Conservation (phyloP, 2,888 invertebrate species). For the Eutolmus rufibarbis region DNA sequence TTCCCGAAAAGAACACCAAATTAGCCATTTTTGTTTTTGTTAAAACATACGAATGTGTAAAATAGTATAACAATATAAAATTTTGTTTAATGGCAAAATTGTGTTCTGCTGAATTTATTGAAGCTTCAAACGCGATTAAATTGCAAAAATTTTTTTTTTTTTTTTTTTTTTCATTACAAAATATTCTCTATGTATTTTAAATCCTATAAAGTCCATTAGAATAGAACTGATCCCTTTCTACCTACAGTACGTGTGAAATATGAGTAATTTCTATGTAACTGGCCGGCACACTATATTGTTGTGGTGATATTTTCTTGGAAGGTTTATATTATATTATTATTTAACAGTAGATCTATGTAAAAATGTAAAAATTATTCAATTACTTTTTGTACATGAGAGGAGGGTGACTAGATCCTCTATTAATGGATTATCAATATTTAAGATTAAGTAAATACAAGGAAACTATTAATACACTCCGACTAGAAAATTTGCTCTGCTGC, state of each 20-base stretch:
- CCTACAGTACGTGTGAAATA: constrained; percentile 21
- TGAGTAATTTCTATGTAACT: constrained; percentile 25
- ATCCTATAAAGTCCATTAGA: constrained; percentile 4
- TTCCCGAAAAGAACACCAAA: neutral
- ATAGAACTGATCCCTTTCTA: constrained; percentile 2
- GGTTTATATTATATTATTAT: neutral
- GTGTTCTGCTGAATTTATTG: neutral
- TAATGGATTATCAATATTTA: constrained; percentile 33
- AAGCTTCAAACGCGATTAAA: neutral
- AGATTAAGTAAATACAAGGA: constrained; percentile 35
- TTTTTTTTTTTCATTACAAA: neutral
- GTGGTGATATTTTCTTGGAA: constrained; percentile 27
- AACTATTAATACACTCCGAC: constrained; percentile 33
- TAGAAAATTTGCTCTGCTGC: neutral
- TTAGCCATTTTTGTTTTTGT: constrained; percentile 4
- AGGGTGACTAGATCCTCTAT: constrained; percentile 27
- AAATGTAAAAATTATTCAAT: constrained; percentile 38
- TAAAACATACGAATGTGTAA: neutral
- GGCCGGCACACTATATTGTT: constrained; percentile 41
- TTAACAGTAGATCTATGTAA: constrained; percentile 25
- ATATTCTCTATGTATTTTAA: neutral
- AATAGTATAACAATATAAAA: neutral
- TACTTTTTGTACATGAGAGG: constrained; percentile 39
- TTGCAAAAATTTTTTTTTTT: neutral
- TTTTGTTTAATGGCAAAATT: constrained; percentile 27